These are phyloP conservation scores for Sylvia atricapilla DNA, from an alignment of 2,113 vertebrate genomes.

Conservation along the genomic window DNA sequence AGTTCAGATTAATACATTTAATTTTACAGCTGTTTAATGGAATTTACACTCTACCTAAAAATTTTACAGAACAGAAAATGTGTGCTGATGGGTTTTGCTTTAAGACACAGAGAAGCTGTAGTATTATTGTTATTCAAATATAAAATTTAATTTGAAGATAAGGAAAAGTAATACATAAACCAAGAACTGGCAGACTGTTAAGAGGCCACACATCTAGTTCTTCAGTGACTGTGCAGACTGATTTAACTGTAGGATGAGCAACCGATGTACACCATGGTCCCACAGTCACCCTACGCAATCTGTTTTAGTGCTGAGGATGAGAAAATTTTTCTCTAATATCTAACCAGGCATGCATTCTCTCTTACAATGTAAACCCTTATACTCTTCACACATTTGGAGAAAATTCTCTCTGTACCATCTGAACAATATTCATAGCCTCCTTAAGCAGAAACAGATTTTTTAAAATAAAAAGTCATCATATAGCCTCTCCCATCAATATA, in stretches of 20 bases:
- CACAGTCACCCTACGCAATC: neutral
- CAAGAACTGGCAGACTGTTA: neutral
- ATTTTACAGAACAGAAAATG: neutral
- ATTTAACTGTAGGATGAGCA: neutral
- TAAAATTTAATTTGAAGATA: neutral
- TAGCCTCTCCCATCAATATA: neutral
- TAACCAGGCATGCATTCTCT: neutral
- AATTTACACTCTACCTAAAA: neutral
- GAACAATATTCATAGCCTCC: neutral
- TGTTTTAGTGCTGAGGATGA: neutral
- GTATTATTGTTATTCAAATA: neutral
- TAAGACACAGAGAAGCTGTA: neutral
- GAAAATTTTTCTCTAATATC: neutral
- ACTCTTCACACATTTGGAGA: neutral
- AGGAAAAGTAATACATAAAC: neutral
- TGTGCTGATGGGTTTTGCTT: neutral
- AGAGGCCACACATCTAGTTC: neutral
- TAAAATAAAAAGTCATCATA: neutral
- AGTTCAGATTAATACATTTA: neutral
- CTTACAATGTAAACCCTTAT: neutral
- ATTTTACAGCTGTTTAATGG: neutral
- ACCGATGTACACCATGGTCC: neutral
- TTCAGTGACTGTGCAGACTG: neutral
- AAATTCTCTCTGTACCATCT: neutral
- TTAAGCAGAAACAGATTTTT: neutral